These are phyloP conservation scores for Galeopsomyia nigrocyanea DNA, from an alignment of 2,888 invertebrate species.

Conservation along the genomic window DNA sequence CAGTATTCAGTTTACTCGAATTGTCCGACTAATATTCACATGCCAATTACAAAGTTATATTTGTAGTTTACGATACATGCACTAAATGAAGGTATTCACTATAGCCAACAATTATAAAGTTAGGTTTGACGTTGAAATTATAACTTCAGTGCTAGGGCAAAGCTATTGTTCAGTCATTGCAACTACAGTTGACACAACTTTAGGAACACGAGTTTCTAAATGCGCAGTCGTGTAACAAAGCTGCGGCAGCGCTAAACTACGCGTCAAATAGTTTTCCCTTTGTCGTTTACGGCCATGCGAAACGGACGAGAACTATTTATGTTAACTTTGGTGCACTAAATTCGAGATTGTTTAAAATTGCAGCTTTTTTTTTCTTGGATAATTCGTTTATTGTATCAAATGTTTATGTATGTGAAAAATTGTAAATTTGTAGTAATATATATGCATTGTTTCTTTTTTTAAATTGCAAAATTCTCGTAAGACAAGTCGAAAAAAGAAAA, in stretches of 20 bases:
- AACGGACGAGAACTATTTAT: conserved; percentile 37
- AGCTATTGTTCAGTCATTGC: conserved; percentile 36
- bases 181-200: conserved; percentile 38
- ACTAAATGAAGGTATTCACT: too few species aligned
- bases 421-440: too few species aligned
- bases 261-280: conserved; percentile 43
- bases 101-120: conserved; percentile 6
- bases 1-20: neutral
- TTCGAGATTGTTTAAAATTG: too few species aligned
- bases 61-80: too few species aligned
- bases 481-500: too few species aligned
- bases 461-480: too few species aligned
- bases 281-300: conserved; percentile 37
- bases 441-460: too few species aligned
- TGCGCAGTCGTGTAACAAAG: conserved; percentile 27
- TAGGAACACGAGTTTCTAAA: conserved; percentile 14
- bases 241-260: conserved; percentile 5
- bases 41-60: too few species aligned
- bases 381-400: too few species aligned
- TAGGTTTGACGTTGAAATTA: conserved; percentile 15
- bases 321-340: neutral
- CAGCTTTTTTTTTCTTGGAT: too few species aligned
- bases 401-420: too few species aligned
- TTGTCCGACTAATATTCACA: neutral
- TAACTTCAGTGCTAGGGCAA: conserved; percentile 21